Conservation (phyloP, 2,888 invertebrate genomes). For the Omphaloscelis lunosa region DNA sequence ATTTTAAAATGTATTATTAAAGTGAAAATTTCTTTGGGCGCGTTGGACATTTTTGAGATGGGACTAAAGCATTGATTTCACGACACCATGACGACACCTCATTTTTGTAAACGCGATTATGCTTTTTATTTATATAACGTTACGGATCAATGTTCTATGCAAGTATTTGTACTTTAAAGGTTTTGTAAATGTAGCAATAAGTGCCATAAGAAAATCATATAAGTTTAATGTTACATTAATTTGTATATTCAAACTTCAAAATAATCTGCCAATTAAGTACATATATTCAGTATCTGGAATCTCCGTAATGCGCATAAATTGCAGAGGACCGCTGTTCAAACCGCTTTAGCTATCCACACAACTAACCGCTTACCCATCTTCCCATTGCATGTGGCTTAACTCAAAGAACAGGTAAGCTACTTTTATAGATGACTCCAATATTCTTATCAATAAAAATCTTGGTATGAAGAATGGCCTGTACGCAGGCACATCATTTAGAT, state of each 20-base stretch:
- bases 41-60: no score
- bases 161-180: no score
- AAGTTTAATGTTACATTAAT: neutral
- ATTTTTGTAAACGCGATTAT: no score
- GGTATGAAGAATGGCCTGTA: slow-evolving; percentile 84
- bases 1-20: neutral
- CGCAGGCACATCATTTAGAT: slow-evolving; percentile 88
- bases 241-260: slow-evolving; percentile 10
- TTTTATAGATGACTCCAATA: slow-evolving; percentile 82
- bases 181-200: no score
- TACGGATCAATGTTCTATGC: no score
- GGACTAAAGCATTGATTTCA: no score
- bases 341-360: neutral
- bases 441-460: slow-evolving; percentile 88
- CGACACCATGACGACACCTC: no score
- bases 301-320: slow-evolving; percentile 26
- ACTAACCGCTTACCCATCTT: slow-evolving; percentile 31
- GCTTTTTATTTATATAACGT: no score
- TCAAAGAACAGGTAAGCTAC: slow-evolving; percentile 64
- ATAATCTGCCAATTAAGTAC: slow-evolving; percentile 5
- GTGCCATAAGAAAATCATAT: neutral
- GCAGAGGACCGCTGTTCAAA: slow-evolving; percentile 7
- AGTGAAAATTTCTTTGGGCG: no score
- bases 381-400: slow-evolving; percentile 31
- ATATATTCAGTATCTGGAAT: slow-evolving; percentile 11